phyloP scores from a whole-genome alignment of 2,113 vertebrate genomes.

The Sigmodon hispidus region DNA sequence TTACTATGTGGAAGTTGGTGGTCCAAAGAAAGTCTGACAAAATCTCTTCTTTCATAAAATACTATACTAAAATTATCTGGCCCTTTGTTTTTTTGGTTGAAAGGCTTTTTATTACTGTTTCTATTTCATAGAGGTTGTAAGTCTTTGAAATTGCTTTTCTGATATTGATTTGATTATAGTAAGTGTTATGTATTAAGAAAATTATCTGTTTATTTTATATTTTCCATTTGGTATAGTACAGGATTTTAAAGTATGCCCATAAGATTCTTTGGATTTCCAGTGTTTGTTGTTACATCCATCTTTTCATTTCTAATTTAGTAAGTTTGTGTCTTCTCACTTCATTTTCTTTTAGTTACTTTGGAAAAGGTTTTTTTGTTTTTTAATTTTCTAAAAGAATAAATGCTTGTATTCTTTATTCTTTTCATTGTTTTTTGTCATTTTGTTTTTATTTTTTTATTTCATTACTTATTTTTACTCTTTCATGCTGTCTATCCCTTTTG shows the following conservation, averaged over 20 bases:
- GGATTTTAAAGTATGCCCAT: background rate
- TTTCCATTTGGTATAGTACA: background rate
- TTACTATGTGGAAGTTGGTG: background rate
- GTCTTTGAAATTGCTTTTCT: background rate
- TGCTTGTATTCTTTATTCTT: background rate
- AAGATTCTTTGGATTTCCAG: background rate
- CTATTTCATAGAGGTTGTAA: background rate
- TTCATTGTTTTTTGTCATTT: background rate
- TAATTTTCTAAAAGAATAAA: background rate
- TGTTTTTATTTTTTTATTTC: background rate
- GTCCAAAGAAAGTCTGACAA: background rate
- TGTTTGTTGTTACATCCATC: background rate
- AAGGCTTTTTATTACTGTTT: background rate
- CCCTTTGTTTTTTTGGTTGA: background rate
- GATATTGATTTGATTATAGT: background rate
- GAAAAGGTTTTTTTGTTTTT: background rate
- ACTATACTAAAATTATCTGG: background rate
- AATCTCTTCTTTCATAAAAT: background rate
- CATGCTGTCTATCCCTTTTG: background rate
- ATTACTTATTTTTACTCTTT: background rate
- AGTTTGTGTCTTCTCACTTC: background rate
- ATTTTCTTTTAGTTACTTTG: background rate
- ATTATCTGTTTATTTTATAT: background rate
- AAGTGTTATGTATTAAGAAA: background rate
- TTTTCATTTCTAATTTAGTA: background rate